Conservation (phyloP, 2,888 invertebrate genomes). For the Helicoverpa assulta region DNA sequence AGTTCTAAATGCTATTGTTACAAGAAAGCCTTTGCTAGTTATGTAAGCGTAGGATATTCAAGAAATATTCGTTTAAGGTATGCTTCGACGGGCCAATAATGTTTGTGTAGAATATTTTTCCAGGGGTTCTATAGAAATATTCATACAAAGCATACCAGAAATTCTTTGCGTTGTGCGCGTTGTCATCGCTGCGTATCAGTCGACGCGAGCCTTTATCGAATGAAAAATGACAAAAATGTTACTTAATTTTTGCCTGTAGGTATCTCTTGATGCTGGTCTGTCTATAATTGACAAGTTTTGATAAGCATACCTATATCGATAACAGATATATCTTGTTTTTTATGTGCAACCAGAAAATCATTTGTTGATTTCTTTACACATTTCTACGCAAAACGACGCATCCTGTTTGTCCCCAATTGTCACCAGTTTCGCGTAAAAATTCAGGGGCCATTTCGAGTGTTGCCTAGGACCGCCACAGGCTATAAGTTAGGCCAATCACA, state of each 20-base stretch:
- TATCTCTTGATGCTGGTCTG: too few species aligned
- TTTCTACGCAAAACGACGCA: not conserved
- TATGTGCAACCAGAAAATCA: too few species aligned
- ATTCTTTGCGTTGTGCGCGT: not conserved
- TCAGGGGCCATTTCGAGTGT: conserved; percentile 35
- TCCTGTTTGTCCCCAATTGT: not conserved
- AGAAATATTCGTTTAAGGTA: conserved; percentile 1
- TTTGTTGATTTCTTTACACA: too few species aligned
- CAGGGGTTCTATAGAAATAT: conserved; percentile 1
- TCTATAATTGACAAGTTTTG: too few species aligned
- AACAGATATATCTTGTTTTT: too few species aligned
- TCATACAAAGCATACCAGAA: not conserved
- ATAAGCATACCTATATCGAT: too few species aligned
- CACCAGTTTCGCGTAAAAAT: conserved; percentile 13
- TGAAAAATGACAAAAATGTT: not conserved
- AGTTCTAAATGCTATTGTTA: not conserved
- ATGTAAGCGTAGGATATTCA: not conserved
- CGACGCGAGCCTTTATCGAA: conserved; percentile 1
- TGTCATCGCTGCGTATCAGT: conserved; percentile 2
- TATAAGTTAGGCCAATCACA: conserved; percentile 55
- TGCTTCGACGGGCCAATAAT: not conserved
- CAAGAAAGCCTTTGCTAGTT: not conserved
- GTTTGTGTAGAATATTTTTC: conserved; percentile 2
- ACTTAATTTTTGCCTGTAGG: too few species aligned
- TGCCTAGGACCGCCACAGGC: conserved; percentile 43